These are phyloP conservation scores for Euthynnus affinis DNA, from an alignment of 2,797 vertebrate genomes.

Conservation along the genomic window DNA sequence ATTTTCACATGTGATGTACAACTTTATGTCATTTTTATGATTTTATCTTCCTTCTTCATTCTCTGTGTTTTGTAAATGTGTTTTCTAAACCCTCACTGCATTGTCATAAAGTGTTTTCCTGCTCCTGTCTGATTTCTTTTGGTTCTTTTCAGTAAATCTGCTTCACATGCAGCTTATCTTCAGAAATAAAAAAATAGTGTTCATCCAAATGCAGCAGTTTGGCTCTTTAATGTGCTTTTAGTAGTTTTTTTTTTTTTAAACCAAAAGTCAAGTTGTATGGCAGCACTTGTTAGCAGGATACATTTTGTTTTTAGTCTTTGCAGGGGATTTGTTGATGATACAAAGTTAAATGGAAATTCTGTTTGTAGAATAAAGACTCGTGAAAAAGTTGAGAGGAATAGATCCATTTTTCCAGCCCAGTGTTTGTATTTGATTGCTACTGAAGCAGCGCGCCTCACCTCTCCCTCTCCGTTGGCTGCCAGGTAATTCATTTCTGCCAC, in stretches of 20 bases:
- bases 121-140: background rate
- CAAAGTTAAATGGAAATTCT: background rate
- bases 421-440: background rate
- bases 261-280: too few species aligned
- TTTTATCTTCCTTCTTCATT: background rate
- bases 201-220: background rate
- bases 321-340: too few species aligned
- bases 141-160: background rate
- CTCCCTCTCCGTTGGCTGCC: conserved; percentile 93
- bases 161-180: background rate
- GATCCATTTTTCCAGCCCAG: background rate
- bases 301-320: too few species aligned
- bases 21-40: too few species aligned
- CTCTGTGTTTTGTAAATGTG: too few species aligned
- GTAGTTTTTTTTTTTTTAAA: background rate
- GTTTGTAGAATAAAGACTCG: background rate
- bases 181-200: background rate
- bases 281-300: too few species aligned
- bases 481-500: conserved; percentile 97
- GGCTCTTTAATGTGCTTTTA: background rate
- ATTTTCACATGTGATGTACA: background rate
- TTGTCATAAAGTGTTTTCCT: background rate
- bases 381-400: background rate
- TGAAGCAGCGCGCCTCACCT: conserved; percentile 85
- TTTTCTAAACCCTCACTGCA: too few species aligned